phyloP scores from a whole-genome alignment of 2,888 invertebrate species.

The Leptopilina myrica region DNA sequence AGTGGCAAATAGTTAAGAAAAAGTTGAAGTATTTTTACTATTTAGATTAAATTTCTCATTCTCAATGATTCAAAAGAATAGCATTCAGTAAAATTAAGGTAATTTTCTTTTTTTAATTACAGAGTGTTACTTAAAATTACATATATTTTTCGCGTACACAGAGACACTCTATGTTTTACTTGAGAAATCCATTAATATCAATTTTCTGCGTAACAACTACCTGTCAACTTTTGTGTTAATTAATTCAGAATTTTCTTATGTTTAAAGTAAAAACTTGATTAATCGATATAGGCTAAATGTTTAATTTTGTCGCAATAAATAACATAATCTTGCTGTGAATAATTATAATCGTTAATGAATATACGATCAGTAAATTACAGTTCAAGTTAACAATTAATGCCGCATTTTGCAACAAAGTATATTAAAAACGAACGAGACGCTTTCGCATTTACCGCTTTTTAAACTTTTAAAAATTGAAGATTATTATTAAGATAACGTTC shows the following conservation, averaged over 20 bases:
- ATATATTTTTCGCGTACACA: background rate
- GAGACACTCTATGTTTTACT: background rate
- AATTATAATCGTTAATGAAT: constrained; percentile 20
- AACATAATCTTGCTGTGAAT: background rate
- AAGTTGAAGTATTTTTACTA: too few relatives aligned
- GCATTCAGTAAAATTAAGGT: too few relatives aligned
- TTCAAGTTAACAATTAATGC: constrained; percentile 1
- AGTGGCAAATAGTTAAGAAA: too few relatives aligned
- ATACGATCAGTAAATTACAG: constrained; percentile 6
- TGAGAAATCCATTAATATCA: constrained; percentile 13
- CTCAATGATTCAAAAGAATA: too few relatives aligned
- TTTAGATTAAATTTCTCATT: too few relatives aligned
- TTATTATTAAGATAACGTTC: background rate
- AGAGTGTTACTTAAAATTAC: background rate
- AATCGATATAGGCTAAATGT: constrained; percentile 17
- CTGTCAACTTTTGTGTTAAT: constrained; percentile 36
- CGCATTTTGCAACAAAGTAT: constrained; percentile 19
- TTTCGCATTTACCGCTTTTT: background rate
- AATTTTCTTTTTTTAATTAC: too few relatives aligned
- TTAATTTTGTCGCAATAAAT: constrained; percentile 27
- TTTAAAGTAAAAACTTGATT: constrained; percentile 33
- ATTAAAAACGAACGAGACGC: background rate
- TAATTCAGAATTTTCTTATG: constrained; percentile 22
- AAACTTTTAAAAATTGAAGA: background rate
- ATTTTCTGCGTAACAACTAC: constrained; percentile 30